Evolutionary conservation across 2,888 invertebrate species (phyloP), one percentile per base, ranked within the genome.

Genomic region (Pantelozetes paolii): DNA sequence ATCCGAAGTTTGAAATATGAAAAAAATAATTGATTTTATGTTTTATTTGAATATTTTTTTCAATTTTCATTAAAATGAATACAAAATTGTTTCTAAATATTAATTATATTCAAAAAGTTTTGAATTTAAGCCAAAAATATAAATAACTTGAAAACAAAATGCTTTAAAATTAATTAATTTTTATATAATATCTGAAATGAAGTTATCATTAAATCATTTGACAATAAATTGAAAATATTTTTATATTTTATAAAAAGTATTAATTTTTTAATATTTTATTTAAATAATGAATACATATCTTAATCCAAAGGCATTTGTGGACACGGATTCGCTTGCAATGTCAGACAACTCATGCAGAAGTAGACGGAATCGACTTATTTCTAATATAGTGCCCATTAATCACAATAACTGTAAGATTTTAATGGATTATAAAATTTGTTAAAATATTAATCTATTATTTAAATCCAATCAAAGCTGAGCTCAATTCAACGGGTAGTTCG

Each of bases 351-450:
- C 15, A 8, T 42, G 54, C 26, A 73, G 75, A 57, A 67, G 75
- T 57, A 75, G 77, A n/a, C 50, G 78, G 30, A 76, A 69, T 26
- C 75, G 78, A 69, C 71, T 78, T 18, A 40, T 78, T 5, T 75
- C 69, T n/a, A 72, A 75, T 20, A 76, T 77, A 1, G 30, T 78
- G 11, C 75, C 71, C 48, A 20, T 36, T n/a, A 48, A 8, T 5
- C 23, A 40, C n/a, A 32, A 36, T n/a, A 70, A 74, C 30, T 18
- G 71, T 74, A 57, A 74, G 69, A 32, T n/a, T 23, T 20, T 8
- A 69, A 50, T 40, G 18, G 6, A 42, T 18, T n/a, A n/a, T n/a
- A n/a, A 23, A 36, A 72, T 23, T 15, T 13, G 2, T 54, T 3
- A 32, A 62, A 36, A 50, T 20, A 15, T 45, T 40, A 32, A n/a